These are phyloP conservation scores for Leptobrachium ailaonicum DNA, from an alignment of 2,113 vertebrate genomes.

Conservation along the genomic window DNA sequence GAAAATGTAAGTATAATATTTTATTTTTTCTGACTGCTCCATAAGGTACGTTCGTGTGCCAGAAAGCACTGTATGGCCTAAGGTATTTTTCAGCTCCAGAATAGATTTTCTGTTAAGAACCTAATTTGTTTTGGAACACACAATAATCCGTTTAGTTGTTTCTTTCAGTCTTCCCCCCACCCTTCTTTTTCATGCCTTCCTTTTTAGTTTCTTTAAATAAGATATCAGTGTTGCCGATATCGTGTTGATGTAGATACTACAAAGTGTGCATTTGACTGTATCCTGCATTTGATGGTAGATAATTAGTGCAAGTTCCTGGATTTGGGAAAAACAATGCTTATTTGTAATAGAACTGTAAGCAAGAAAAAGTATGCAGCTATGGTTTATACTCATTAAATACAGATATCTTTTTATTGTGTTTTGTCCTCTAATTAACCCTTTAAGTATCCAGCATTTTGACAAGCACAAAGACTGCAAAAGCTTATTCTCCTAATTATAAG, in stretches of 20 bases:
- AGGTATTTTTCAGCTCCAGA: constrained; percentile 44
- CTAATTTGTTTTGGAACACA: constrained; percentile 44
- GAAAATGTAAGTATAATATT: constrained; percentile 16
- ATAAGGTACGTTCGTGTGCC: constrained; percentile 10
- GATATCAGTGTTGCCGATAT: not conserved
- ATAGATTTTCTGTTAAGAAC: constrained; percentile 45
- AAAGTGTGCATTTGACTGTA: not conserved
- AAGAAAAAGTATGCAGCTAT: not conserved
- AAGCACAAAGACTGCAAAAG: too few relatives aligned
- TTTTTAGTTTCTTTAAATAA: constrained; percentile 25
- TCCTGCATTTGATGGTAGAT: not conserved
- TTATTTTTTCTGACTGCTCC: constrained; percentile 21
- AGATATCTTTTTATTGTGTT: too few relatives aligned
- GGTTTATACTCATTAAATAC: too few relatives aligned
- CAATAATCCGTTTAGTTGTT: constrained; percentile 36
- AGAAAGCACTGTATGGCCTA: constrained; percentile 26
- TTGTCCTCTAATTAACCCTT: too few relatives aligned
- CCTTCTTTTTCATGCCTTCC: constrained; percentile 3
- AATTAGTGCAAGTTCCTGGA: not conserved
- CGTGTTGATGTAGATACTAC: not conserved
- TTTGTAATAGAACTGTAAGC: not conserved
- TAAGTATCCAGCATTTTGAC: too few relatives aligned
- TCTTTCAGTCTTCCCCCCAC: not conserved
- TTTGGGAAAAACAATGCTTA: not conserved
- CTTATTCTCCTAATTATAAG: too few relatives aligned